Percentiles rank a stretch among this genome's conserved stretches.
Evolutionary conservation across 2,888 invertebrate genomes (phyloP).

Genomic region (Orthosia gothica): DNA sequence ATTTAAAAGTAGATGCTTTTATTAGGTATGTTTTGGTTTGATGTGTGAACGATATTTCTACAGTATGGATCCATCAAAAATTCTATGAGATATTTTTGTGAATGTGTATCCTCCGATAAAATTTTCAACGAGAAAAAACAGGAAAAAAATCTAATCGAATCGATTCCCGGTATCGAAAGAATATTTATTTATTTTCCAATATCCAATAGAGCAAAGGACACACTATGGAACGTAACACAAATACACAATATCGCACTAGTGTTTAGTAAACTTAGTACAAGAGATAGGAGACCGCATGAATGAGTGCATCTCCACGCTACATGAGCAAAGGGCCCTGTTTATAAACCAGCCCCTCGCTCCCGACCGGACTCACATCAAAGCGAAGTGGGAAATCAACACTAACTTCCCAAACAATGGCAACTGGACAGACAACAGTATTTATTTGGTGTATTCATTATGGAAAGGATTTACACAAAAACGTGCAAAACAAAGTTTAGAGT

Average conservation of each 20-base stretch:
- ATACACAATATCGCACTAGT: conserved; percentile 30
- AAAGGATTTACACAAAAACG: conserved; percentile 51
- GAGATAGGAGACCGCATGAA: conserved; percentile 78
- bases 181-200: conserved; percentile 24
- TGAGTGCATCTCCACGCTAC: conserved; percentile 82
- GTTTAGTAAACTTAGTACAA: conserved; percentile 63
- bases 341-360: conserved; percentile 77
- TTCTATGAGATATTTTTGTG: background rate
- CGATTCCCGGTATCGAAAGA: background rate
- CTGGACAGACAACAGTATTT: conserved; percentile 55
- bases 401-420: conserved; percentile 78
- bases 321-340: conserved; percentile 82
- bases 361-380: conserved; percentile 85
- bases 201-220: background rate
- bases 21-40: conserved; percentile 10
- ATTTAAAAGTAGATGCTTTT: conserved; percentile 31
- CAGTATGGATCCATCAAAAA: background rate
- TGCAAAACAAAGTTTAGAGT: conserved; percentile 40
- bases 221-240: conserved; percentile 18
- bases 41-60: conserved; percentile 12
- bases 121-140: background rate
- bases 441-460: conserved; percentile 60
- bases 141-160: background rate
- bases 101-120: too few species aligned
- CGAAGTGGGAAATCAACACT: conserved; percentile 81